Evolutionary conservation across 2,888 invertebrate species (phyloP).

Genomic region (Vandiemenella viatica): DNA sequence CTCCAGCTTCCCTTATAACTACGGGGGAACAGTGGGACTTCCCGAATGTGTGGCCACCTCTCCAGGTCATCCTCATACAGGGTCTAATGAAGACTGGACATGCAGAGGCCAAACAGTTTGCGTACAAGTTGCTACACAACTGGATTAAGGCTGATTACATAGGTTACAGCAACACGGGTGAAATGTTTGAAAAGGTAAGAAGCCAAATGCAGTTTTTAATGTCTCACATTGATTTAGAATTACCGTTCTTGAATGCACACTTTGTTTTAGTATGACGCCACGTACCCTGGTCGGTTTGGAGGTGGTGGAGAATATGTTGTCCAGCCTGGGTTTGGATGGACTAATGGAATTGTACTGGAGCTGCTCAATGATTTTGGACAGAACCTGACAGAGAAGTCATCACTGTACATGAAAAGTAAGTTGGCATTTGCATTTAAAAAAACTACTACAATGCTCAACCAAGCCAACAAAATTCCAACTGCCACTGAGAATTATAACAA

Average conservation of each 20-base stretch:
- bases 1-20: constrained; percentile 47
- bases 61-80: constrained; percentile 57
- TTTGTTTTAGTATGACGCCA: constrained; percentile 42
- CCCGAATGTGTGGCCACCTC: constrained; percentile 76
- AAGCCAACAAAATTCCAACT: too few relatives aligned
- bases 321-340: constrained; percentile 66
- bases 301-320: constrained; percentile 66
- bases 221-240: too few relatives aligned
- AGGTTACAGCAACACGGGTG: constrained; percentile 40
- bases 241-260: too few relatives aligned
- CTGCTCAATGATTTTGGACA: constrained; percentile 44
- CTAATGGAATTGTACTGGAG: constrained; percentile 56
- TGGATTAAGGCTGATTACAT: constrained; percentile 53
- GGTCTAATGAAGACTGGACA: constrained; percentile 44
- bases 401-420: too few relatives aligned
- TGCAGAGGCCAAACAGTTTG: constrained; percentile 35
- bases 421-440: too few relatives aligned
- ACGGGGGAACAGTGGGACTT: constrained; percentile 67
- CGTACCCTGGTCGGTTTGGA: constrained; percentile 46
- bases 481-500: too few relatives aligned
- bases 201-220: too few relatives aligned
- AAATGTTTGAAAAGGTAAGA: constrained; percentile 60
- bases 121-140: constrained; percentile 45
- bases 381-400: too few relatives aligned
- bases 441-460: too few relatives aligned